These are phyloP conservation scores for Brachionus plicatilis DNA, from an alignment of 1,140 invertebrate species.

Conservation along the genomic window DNA sequence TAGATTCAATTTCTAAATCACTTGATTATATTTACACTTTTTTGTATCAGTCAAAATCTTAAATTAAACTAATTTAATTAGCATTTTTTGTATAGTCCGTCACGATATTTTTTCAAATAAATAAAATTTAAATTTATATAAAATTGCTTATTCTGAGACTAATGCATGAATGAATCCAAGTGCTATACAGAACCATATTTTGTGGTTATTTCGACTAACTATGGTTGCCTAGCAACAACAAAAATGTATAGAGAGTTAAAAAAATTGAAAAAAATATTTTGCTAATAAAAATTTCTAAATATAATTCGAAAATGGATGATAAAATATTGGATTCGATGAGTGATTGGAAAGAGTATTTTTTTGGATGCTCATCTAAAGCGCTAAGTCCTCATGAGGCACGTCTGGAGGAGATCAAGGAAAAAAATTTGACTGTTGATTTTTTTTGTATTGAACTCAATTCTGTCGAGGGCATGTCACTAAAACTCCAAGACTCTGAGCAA, in stretches of 20 bases:
- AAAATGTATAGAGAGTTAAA: neutral
- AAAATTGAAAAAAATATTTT: neutral
- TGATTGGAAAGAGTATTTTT: conserved; percentile 31
- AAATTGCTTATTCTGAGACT: neutral
- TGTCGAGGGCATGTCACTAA: neutral
- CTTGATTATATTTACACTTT: neutral
- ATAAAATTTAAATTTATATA: neutral
- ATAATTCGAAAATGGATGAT: neutral
- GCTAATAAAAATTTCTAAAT: neutral
- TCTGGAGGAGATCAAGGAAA: conserved; percentile 2
- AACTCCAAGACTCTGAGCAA: conserved; percentile 40
- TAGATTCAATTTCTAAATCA: neutral
- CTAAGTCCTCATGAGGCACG: conserved; percentile 7
- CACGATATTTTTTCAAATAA: neutral
- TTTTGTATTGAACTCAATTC: neutral
- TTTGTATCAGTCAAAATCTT: neutral
- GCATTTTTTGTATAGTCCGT: neutral
- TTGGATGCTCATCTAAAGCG: neutral
- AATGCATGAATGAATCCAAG: neutral
- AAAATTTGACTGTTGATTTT: conserved; percentile 13
- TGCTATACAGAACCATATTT: neutral
- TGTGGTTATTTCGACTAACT: neutral
- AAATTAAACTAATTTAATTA: neutral
- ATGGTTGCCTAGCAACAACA: neutral
- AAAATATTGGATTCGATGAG: neutral